Evolutionary conservation across 2,113 vertebrate genomes (phyloP), one percentile per base, ranked within the genome.

Genomic region (Cyanocitta stelleri): DNA sequence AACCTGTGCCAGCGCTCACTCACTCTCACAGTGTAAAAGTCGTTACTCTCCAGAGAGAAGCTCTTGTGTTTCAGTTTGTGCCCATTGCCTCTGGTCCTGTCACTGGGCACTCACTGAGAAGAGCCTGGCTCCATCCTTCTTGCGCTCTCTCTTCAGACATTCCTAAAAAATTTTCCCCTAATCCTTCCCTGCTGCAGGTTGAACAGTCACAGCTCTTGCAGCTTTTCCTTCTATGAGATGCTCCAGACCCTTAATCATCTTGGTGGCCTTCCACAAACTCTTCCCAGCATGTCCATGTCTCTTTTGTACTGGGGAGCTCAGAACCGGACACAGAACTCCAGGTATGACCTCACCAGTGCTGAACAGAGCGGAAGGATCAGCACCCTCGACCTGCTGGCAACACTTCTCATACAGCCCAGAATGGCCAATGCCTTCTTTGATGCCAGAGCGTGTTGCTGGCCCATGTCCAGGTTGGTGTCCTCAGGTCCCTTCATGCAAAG

Each of bases 301-400:
- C 23, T 68, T 35, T 55, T 12, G 3, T 33, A 35, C 18, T 33
- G 21, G 5, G 30, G 11, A 81, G 13, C n/a, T 33, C 63, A 52
- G 18, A 87, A 46, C 24, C 3, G 0, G 23, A 68, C 10, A 5
- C 20, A 83, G 43, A 8, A 21, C 23, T 54, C 16, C 71, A 58
- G 1, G 8, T 44, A 15, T 35, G 41, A 14, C 27, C 29, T 54
- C 48, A 62, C 9, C 22, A 68, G 58, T 1, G 16, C 33, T 64
- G 23, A 76, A 8, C 10, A 85, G 13, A 82, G 8, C 4, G 13
- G 16, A 55, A 84, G 11, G 26, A 68, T 67, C 43, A 46, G 5
- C 9, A 11, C 6, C 2, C 24, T 85, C 0, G 0, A 8, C 20
- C 10, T 55, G 9, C 10, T 63, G 48, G 18, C 35, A 51, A 12